A percentile compares a stretch with the other conserved stretches of the same genome.
Evolutionary conservation across 2,888 invertebrate species (phyloP).

Genomic region (Synergus laeviventris): DNA sequence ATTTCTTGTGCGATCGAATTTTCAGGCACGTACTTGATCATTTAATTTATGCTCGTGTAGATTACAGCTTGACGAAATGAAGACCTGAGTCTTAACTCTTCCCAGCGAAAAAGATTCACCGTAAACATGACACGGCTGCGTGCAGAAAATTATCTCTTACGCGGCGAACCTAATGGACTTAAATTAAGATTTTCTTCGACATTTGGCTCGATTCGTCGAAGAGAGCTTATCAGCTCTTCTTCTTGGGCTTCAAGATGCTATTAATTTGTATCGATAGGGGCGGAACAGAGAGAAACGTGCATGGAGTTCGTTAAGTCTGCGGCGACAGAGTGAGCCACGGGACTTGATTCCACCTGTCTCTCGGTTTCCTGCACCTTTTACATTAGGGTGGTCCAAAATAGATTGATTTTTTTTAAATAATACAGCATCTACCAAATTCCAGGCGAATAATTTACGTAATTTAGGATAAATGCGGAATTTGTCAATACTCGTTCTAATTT

Average conservation of each 20-base stretch:
- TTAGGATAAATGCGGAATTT: no score
- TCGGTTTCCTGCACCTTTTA: constrained; percentile 28
- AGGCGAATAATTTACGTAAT: no score
- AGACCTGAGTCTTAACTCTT: background rate
- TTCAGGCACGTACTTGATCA: constrained; percentile 1
- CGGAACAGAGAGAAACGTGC: constrained; percentile 57
- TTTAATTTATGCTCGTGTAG: constrained; percentile 12
- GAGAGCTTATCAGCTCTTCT: background rate
- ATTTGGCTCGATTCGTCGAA: constrained; percentile 11
- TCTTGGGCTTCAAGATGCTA: constrained; percentile 53
- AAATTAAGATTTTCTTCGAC: constrained; percentile 10
- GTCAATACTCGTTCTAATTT: no score
- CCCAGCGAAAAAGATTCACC: background rate
- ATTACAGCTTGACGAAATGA: constrained; percentile 12
- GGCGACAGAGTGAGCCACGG: constrained; percentile 52
- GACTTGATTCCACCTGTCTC: constrained; percentile 50
- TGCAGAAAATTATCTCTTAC: constrained; percentile 12
- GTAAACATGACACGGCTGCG: constrained; percentile 12
- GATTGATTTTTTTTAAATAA: no score
- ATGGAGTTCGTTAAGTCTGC: constrained; percentile 60
- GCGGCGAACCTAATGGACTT: constrained; percentile 6
- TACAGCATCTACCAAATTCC: no score
- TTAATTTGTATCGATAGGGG: constrained; percentile 66
- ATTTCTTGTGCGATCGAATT: background rate
- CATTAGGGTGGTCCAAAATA: background rate